Conservation (phyloP, 2,113 vertebrate genomes). For the Cinclus cinclus region DNA sequence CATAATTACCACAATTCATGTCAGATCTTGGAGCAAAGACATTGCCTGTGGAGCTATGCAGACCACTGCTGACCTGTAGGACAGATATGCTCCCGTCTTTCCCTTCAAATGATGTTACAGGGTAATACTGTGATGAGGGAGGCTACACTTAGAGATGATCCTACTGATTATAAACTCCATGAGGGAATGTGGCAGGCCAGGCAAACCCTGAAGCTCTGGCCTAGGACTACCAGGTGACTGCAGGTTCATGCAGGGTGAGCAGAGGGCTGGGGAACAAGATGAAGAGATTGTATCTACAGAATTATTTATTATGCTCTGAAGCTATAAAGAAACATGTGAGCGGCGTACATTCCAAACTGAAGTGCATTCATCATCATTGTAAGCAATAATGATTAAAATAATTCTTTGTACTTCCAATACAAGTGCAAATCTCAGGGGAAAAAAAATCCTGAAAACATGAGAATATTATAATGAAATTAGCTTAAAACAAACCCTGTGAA, state of each 20-base stretch:
- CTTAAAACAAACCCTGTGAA: not conserved
- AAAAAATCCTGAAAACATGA: not conserved
- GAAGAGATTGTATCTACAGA: slow-evolving; percentile 35
- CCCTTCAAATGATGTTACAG: not conserved
- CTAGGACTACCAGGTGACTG: not conserved
- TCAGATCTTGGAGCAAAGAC: not conserved
- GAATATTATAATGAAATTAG: not conserved
- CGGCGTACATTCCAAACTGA: not conserved
- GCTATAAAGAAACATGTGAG: slow-evolving; percentile 44
- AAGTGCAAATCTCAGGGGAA: not conserved
- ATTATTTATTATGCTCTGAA: slow-evolving; percentile 52
- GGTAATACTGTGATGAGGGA: not conserved
- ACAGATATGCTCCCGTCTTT: not conserved
- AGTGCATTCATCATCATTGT: not conserved
- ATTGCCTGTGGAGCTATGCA: not conserved
- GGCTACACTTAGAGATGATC: not conserved
- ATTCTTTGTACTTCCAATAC: not conserved
- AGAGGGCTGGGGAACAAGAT: slow-evolving; percentile 1
- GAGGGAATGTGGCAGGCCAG: slow-evolving; percentile 20
- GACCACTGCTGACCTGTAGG: not conserved
- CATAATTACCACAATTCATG: not conserved
- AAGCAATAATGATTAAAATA: slow-evolving; percentile 6
- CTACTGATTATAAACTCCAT: not conserved
- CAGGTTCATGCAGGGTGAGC: slow-evolving; percentile 39
- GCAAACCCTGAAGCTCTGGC: slow-evolving; percentile 13